Evolutionary conservation across 2,113 vertebrate genomes (phyloP).

Genomic region (Gyps fulvus): DNA sequence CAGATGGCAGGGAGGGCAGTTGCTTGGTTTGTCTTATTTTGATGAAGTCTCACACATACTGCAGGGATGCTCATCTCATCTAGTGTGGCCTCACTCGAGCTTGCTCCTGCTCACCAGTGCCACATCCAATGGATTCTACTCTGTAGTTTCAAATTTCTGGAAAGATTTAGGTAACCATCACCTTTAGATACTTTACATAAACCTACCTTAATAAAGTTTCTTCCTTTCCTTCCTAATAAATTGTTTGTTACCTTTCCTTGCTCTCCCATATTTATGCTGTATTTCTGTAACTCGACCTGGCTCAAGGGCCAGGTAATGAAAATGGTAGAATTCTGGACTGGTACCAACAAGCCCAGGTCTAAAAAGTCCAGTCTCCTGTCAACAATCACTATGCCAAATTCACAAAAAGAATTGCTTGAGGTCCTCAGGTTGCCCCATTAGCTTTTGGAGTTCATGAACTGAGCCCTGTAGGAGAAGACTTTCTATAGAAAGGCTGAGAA

Average conservation of each 20-base stretch:
- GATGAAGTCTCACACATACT: not conserved
- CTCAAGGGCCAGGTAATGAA: not conserved
- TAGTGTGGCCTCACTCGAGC: not conserved
- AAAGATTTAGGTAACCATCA: not conserved
- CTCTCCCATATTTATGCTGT: not conserved
- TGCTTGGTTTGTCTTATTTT: not conserved
- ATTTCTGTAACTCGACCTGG: not conserved
- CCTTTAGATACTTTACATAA: not conserved
- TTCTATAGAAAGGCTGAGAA: not conserved
- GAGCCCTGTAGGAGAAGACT: not conserved
- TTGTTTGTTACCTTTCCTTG: not conserved
- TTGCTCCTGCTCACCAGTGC: not conserved
- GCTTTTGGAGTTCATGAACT: not conserved
- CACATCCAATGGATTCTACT: not conserved
- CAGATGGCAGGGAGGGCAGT: not conserved
- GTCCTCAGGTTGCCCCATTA: not conserved
- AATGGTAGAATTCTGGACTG: not conserved
- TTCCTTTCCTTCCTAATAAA: not conserved
- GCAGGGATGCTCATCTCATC: fast-evolving
- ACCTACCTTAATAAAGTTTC: not conserved
- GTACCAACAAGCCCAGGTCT: not conserved
- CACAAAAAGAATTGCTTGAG: not conserved
- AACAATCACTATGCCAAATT: not conserved
- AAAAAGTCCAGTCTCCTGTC: not conserved
- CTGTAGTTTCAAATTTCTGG: not conserved